These are phyloP conservation scores for Oreochromis spilurus DNA, from an alignment of 2,113 vertebrate genomes.

Conservation along the genomic window DNA sequence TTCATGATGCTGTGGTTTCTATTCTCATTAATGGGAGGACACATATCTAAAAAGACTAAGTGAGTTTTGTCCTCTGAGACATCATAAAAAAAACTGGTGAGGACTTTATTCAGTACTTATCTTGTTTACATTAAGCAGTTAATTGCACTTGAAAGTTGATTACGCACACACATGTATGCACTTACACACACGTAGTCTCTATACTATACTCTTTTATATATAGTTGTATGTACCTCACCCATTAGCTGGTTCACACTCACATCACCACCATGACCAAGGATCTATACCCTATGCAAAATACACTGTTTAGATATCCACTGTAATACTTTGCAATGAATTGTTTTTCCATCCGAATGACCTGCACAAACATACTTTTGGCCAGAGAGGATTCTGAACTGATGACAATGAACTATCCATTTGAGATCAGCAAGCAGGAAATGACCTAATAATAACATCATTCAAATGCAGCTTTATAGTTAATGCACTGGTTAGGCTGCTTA, in stretches of 20 bases:
- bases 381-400: background rate
- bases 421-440: conserved; percentile 30
- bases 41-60: background rate
- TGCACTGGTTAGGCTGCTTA: conserved; percentile 16
- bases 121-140: background rate
- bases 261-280: background rate
- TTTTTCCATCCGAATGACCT: conserved; percentile 23
- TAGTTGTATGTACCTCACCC: background rate
- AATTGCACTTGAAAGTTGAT: background rate
- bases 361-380: background rate
- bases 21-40: background rate
- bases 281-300: background rate
- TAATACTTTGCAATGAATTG: conserved; percentile 29
- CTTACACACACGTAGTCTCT: background rate
- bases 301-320: background rate
- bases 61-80: background rate
- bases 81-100: background rate
- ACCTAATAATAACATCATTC: background rate
- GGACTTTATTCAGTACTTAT: background rate
- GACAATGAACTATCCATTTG: conserved; percentile 18
- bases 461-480: conserved; percentile 31
- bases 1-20: background rate
- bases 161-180: background rate
- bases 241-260: background rate
- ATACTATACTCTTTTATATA: background rate